These are phyloP conservation scores for Netelia inedita DNA, from an alignment of 2,888 invertebrate species.

Conservation along the genomic window DNA sequence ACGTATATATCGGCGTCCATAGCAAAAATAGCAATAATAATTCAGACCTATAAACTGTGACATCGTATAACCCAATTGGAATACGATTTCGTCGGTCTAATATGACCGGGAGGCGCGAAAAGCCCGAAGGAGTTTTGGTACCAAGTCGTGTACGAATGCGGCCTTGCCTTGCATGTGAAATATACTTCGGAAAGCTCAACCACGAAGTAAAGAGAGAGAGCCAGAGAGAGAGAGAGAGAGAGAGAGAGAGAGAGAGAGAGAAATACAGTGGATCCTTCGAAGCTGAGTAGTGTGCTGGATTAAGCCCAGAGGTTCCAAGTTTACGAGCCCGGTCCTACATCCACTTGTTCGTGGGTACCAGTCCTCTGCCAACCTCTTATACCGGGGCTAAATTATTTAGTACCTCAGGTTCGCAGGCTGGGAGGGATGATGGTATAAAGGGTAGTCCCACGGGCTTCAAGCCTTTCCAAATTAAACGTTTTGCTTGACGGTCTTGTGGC, in stretches of 20 bases:
- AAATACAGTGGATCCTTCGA: slow-evolving; percentile 18
- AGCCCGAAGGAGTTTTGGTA: slow-evolving; percentile 50
- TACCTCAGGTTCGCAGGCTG: slow-evolving; percentile 56
- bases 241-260: slow-evolving; percentile 14
- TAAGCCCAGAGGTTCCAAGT: slow-evolving; percentile 64
- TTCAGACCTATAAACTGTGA: slow-evolving; percentile 64
- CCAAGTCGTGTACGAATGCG: slow-evolving; percentile 29
- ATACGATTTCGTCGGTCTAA: slow-evolving; percentile 66
- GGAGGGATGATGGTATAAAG: slow-evolving; percentile 68
- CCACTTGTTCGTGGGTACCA: slow-evolving; percentile 57
- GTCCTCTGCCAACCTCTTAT: slow-evolving; percentile 47
- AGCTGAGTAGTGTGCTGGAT: slow-evolving; percentile 66
- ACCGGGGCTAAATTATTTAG: slow-evolving; percentile 70
- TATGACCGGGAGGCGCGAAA: slow-evolving; percentile 56
- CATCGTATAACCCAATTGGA: slow-evolving; percentile 68
- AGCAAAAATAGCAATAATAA: slow-evolving; percentile 66
- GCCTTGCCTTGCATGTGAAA: slow-evolving; percentile 58
- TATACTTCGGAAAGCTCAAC: slow-evolving; percentile 37
- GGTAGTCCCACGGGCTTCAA: slow-evolving; percentile 63
- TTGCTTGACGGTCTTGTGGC: slow-evolving; percentile 63
- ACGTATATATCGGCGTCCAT: slow-evolving; percentile 32
- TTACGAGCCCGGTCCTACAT: slow-evolving; percentile 64
- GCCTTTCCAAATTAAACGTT: slow-evolving; percentile 70
- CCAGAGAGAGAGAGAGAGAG: slow-evolving; percentile 1
- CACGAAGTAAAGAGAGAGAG: not conserved